A percentile compares a stretch with the other conserved stretches of the same genome.
These are phyloP conservation scores for Heliothis subflexa DNA, from an alignment of 1,140 invertebrate species.

Conservation along the genomic window DNA sequence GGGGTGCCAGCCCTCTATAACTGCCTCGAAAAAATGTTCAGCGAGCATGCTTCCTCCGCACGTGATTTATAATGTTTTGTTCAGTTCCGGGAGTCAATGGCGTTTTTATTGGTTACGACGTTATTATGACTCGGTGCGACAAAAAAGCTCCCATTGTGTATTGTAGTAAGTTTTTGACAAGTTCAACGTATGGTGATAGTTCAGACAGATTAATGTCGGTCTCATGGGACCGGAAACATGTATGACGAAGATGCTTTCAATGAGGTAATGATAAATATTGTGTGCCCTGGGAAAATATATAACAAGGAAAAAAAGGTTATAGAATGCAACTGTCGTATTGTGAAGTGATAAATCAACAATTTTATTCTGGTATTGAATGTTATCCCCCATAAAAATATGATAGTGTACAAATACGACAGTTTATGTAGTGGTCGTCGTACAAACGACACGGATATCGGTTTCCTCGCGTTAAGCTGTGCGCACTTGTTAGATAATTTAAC, in stretches of 20 bases:
- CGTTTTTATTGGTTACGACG: conserved; percentile 66
- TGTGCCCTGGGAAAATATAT: neutral
- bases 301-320: neutral
- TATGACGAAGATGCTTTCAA: neutral
- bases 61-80: conserved; percentile 75
- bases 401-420: conserved; percentile 11
- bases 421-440: neutral
- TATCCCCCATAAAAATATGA: conserved; percentile 33
- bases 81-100: conserved; percentile 73
- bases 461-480: conserved; percentile 34
- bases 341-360: neutral
- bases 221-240: conserved; percentile 2
- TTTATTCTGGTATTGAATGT: conserved; percentile 15
- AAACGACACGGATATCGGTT: conserved; percentile 31
- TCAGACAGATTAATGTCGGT: neutral
- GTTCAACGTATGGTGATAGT: conserved; percentile 24
- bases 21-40: conserved; percentile 41
- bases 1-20: conserved; percentile 40
- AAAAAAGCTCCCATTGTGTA: conserved; percentile 53
- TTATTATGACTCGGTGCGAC: conserved; percentile 63
- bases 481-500: conserved; percentile 41
- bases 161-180: conserved; percentile 41
- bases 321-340: neutral
- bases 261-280: neutral
- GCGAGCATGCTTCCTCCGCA: conserved; percentile 33